A percentile compares a stretch with the other conserved stretches of the same genome.
Conservation (phyloP, 2,113 vertebrate species). For the Nibea coibor region DNA sequence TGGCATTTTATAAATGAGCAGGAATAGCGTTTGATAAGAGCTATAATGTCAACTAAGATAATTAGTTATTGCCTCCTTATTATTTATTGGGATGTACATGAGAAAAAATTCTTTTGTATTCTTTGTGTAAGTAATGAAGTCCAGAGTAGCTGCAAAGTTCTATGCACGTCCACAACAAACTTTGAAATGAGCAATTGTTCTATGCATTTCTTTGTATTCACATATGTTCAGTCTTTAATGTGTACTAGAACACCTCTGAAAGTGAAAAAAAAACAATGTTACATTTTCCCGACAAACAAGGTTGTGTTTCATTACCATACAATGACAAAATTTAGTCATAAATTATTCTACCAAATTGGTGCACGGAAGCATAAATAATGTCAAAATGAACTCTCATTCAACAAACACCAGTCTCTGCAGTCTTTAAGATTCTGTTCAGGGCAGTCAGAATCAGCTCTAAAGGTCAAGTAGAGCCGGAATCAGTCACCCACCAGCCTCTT, state of each 20-base stretch:
- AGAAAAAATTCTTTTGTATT: no score
- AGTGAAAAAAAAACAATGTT: neutral
- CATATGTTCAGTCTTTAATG: neutral
- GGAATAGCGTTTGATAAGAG: neutral
- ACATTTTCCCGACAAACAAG: neutral
- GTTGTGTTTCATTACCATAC: neutral
- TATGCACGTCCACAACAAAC: no score
- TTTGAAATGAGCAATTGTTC: no score
- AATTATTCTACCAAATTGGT: neutral
- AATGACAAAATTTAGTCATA: neutral
- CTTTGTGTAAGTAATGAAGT: no score
- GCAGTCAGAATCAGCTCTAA: constrained; percentile 47
- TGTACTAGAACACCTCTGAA: neutral
- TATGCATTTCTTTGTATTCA: no score
- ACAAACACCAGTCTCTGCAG: neutral
- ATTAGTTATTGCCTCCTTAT: neutral
- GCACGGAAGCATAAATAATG: constrained; percentile 7
- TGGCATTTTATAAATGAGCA: constrained; percentile 20
- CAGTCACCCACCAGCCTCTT: constrained; percentile 48
- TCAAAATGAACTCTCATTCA: neutral
- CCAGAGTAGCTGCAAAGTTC: no score
- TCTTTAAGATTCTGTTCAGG: constrained; percentile 61
- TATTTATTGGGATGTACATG: neutral
- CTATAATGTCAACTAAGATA: neutral
- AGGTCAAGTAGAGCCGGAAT: constrained; percentile 64